phyloP scores from a whole-genome alignment of 2,888 invertebrate species.

The Melangyna quadrimaculata region DNA sequence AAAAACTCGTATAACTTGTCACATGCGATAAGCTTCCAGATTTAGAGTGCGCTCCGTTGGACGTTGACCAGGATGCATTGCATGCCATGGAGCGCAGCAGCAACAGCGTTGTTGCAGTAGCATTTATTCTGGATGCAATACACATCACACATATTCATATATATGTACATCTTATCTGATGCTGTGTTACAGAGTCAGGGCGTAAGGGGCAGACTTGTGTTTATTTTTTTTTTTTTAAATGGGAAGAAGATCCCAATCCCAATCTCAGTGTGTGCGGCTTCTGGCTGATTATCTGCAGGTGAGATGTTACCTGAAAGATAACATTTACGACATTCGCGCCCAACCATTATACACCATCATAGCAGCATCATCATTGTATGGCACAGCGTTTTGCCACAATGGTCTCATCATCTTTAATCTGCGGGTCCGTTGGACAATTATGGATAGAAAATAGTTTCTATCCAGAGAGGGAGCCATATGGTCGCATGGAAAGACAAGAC shows the following conservation, averaged over 20 bases:
- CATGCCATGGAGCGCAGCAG: conserved; percentile 15
- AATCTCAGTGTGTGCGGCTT: conserved; percentile 64
- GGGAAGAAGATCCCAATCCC: conserved; percentile 25
- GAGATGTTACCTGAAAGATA: conserved; percentile 69
- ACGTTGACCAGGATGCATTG: conserved; percentile 35
- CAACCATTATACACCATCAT: conserved; percentile 5
- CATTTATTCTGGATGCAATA: conserved; percentile 43
- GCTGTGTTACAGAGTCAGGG: not conserved
- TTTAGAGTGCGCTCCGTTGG: conserved; percentile 53
- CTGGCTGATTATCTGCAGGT: conserved; percentile 68
- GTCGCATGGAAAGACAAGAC: not conserved
- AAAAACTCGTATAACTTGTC: conserved; percentile 72
- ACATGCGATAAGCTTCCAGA: conserved; percentile 72
- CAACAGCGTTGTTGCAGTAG: conserved; percentile 27
- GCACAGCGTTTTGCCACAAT: conserved; percentile 37
- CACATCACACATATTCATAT: conserved; percentile 4
- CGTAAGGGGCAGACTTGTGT: not conserved
- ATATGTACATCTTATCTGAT: conserved; percentile 48
- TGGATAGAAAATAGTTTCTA: conserved; percentile 51
- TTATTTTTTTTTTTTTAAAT: not conserved
- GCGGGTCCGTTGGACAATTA: conserved; percentile 60
- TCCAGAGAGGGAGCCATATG: conserved; percentile 13
- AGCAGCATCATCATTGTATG: not conserved
- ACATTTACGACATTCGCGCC: conserved; percentile 64
- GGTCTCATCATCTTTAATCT: conserved; percentile 59